These are phyloP conservation scores for Nannoperca australis DNA, from an alignment of 2,797 vertebrate genomes.

Conservation along the genomic window DNA sequence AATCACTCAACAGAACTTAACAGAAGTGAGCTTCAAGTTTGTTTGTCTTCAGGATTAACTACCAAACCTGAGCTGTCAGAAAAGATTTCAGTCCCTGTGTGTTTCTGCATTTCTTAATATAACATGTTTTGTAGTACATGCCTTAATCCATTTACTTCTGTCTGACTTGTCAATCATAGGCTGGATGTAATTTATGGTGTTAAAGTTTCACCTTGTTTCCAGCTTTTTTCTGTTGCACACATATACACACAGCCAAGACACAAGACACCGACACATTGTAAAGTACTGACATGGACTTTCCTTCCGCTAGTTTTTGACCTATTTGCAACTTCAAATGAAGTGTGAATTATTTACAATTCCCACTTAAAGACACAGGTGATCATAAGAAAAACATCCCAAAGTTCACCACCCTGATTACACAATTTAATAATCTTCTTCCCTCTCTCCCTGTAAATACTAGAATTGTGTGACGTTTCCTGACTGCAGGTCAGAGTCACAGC, in stretches of 20 bases:
- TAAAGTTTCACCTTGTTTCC: conserved; percentile 50
- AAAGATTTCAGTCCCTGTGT: background rate
- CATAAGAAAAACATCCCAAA: conserved; percentile 29
- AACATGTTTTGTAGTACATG: conserved; percentile 17
- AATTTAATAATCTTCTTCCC: conserved; percentile 39
- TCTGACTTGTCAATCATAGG: conserved; percentile 57
- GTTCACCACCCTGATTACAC: conserved; percentile 39
- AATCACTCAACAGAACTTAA: background rate
- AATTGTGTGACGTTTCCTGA: conserved; percentile 33
- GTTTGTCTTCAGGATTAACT: conserved; percentile 8
- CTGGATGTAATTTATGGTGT: conserved; percentile 23
- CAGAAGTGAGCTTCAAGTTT: background rate
- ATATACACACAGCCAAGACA: background rate
- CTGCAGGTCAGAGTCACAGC: conserved; percentile 56
- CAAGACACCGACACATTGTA: background rate
- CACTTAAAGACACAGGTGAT: conserved; percentile 16
- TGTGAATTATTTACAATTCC: conserved; percentile 28
- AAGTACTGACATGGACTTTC: conserved; percentile 6
- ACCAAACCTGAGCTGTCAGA: background rate
- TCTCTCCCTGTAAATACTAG: conserved; percentile 27
- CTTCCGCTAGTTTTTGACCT: conserved; percentile 11
- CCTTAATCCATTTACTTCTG: conserved; percentile 8
- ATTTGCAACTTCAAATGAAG: conserved; percentile 29
- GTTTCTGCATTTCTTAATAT: conserved; percentile 17
- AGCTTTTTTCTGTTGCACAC: conserved; percentile 27